Evolutionary conservation across 2,888 invertebrate genomes (phyloP).

Genomic region (Trachelus stipa): DNA sequence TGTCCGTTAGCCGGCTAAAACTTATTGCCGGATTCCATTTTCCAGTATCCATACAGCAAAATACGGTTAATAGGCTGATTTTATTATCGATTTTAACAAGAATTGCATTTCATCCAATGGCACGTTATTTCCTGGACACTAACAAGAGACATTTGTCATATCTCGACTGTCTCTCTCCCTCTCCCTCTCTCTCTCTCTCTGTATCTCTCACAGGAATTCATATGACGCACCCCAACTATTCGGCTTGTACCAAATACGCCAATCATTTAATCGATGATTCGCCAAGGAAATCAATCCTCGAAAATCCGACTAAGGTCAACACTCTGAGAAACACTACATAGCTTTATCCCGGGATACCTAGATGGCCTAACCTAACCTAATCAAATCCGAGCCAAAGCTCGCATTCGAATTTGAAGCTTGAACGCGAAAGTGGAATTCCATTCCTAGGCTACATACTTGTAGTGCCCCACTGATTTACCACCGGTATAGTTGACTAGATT

Average conservation of each 20-base stretch:
- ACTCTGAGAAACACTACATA: neutral
- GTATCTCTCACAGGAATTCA: neutral
- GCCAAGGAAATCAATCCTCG: neutral
- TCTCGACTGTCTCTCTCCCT: neutral
- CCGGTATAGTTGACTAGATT: neutral
- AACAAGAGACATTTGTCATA: neutral
- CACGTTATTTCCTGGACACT: constrained; percentile 1
- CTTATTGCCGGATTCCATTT: constrained; percentile 8
- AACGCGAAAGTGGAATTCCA: neutral
- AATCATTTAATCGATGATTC: neutral
- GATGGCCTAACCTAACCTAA: neutral
- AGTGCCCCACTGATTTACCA: neutral
- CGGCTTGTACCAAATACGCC: neutral
- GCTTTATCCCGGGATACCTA: neutral
- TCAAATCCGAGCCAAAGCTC: neutral
- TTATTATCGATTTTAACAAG: constrained; percentile 30
- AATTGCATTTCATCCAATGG: constrained; percentile 23
- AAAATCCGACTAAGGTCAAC: neutral
- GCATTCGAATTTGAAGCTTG: neutral
- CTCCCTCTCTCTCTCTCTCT: too few species aligned
- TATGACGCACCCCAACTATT: neutral
- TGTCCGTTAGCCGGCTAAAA: neutral
- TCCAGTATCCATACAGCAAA: constrained; percentile 5
- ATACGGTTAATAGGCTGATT: constrained; percentile 27
- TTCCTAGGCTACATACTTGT: neutral